Percentiles rank a stretch among this genome's conserved stretches.
Evolutionary conservation across 2,113 vertebrate genomes (phyloP).

Genomic region (Oryzias woworae): DNA sequence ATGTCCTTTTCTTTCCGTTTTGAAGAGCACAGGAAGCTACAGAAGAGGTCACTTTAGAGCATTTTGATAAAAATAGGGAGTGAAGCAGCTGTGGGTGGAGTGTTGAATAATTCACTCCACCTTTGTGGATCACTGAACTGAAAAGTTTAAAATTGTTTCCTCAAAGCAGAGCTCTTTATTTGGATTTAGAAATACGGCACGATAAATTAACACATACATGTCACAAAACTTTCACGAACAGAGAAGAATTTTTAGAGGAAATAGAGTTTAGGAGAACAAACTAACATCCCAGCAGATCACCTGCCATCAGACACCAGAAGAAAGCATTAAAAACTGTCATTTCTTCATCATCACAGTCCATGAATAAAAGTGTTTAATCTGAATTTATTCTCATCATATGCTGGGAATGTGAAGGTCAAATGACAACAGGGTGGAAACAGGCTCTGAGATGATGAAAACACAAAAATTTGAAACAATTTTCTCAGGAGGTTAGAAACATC

Average conservation of each 20-base stretch:
- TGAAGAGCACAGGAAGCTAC: too few species aligned
- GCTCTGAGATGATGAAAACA: neutral
- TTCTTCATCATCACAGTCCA: too few species aligned
- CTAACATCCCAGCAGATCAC: neutral
- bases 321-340: too few species aligned
- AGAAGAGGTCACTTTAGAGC: too few species aligned
- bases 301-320: too few species aligned
- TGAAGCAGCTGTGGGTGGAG: constrained; percentile 12
- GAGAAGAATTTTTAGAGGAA: too few species aligned
- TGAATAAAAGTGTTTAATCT: too few species aligned
- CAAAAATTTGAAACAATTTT: neutral
- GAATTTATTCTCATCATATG: neutral
- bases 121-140: neutral
- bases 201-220: neutral
- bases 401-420: neutral
- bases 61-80: too few species aligned
- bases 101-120: neutral
- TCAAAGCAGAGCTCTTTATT: neutral
- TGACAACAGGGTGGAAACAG: constrained; percentile 1
- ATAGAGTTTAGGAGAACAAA: too few species aligned
- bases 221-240: neutral
- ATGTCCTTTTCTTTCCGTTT: too few species aligned
- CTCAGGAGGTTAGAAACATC: neutral
- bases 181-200: neutral
- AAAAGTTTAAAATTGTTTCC: neutral